A percentile compares a stretch with the other conserved stretches of the same genome.
Evolutionary conservation across 2,113 vertebrate species (phyloP).

Genomic region (Oncorhynchus kisutch): DNA sequence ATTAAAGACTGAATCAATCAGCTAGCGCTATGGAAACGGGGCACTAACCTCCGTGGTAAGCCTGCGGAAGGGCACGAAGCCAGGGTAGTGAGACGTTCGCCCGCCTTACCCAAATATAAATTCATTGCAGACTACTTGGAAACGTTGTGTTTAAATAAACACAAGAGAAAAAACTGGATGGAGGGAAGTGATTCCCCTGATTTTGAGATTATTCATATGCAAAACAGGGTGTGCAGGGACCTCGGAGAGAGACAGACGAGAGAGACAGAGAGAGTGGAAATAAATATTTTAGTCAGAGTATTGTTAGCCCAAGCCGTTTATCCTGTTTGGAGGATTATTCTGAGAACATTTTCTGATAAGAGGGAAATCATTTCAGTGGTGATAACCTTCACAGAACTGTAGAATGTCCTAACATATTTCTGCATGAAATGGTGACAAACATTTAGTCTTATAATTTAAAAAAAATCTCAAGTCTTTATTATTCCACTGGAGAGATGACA

Average conservation of each 20-base stretch:
- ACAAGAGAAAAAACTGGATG: constrained; percentile 37
- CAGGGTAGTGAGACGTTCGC: constrained; percentile 52
- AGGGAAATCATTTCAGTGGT: too few relatives aligned
- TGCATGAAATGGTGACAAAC: too few relatives aligned
- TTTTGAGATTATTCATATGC: constrained; percentile 53
- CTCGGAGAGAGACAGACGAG: constrained; percentile 26
- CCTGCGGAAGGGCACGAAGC: constrained; percentile 60
- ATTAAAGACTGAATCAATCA: constrained; percentile 69
- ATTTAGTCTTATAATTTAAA: too few relatives aligned
- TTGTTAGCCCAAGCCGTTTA: too few relatives aligned
- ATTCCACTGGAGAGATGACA: too few relatives aligned
- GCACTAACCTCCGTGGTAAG: constrained; percentile 55
- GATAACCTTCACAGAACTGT: too few relatives aligned
- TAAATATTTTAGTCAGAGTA: constrained; percentile 37
- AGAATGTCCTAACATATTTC: too few relatives aligned
- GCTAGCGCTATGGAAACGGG: constrained; percentile 53
- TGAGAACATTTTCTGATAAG: too few relatives aligned
- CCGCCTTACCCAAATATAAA: constrained; percentile 62
- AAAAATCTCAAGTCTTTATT: too few relatives aligned
- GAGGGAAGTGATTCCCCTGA: constrained; percentile 44
- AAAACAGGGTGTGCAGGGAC: constrained; percentile 27
- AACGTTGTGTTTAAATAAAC: constrained; percentile 65
- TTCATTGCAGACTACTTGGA: constrained; percentile 59
- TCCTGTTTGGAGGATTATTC: too few relatives aligned
- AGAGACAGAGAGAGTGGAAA: neutral